Conservation (phyloP, 2,797 vertebrate genomes). For the Meriones psammophilus region DNA sequence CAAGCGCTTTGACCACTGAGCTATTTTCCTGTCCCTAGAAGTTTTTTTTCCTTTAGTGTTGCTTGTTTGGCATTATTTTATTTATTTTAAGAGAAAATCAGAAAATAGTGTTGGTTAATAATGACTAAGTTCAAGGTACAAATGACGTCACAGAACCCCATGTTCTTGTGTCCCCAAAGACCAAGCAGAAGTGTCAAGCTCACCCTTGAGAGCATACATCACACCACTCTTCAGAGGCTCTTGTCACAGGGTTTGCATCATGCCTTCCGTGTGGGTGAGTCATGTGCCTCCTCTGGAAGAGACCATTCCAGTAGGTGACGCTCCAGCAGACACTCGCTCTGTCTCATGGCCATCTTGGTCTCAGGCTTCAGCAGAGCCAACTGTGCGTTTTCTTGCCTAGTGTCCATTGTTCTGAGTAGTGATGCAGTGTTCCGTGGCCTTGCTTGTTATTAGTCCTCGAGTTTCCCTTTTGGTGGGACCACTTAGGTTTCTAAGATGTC, state of each 20-base stretch:
- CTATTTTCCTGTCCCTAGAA: background rate
- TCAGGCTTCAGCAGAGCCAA: background rate
- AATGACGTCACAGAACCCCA: background rate
- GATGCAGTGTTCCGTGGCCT: background rate
- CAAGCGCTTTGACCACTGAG: background rate
- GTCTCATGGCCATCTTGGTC: background rate
- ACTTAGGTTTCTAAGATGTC: background rate
- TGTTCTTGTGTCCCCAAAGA: background rate
- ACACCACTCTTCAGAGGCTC: background rate
- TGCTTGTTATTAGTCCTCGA: background rate
- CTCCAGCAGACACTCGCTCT: background rate
- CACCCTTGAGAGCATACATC: background rate
- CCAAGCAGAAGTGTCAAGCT: background rate
- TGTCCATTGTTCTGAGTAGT: background rate
- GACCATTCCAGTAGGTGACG: no score
- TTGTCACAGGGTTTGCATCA: background rate
- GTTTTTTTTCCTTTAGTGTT: background rate
- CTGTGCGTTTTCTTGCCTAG: background rate
- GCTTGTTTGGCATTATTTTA: background rate
- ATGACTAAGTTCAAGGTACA: background rate
- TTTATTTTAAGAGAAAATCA: slow-evolving; percentile 31
- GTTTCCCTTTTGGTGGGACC: background rate
- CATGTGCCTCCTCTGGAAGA: background rate
- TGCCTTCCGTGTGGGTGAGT: background rate
- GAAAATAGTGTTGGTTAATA: background rate